phyloP scores from a whole-genome alignment of 2,888 invertebrate genomes.

The Pterostichus madidus region DNA sequence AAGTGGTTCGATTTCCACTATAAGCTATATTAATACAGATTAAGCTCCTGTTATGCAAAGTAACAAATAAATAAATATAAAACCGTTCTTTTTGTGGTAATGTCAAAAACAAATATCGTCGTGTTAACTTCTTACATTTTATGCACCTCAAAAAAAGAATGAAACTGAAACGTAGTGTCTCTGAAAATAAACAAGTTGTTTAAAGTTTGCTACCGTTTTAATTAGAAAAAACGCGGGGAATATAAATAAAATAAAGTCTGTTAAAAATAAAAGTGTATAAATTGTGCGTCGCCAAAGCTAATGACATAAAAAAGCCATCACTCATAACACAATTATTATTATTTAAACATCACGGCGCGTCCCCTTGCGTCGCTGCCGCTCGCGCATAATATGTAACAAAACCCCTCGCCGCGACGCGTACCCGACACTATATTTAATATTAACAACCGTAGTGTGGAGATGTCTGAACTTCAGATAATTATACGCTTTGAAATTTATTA shows the following conservation, averaged over 20 bases:
- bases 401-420: not conserved
- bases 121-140: too few relatives aligned
- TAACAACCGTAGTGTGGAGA: constrained; percentile 61
- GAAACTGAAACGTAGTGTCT: too few relatives aligned
- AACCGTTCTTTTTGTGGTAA: too few relatives aligned
- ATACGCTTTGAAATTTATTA: constrained; percentile 66
- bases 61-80: too few relatives aligned
- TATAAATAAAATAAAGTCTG: constrained; percentile 10
- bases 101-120: too few relatives aligned
- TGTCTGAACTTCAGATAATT: constrained; percentile 65
- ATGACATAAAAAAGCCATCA: constrained; percentile 47
- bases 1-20: too few relatives aligned
- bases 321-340: constrained; percentile 46
- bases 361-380: not conserved
- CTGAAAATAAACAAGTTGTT: too few relatives aligned
- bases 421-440: constrained; percentile 57
- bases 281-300: constrained; percentile 18
- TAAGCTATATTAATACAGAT: too few relatives aligned
- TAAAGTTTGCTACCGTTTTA: too few relatives aligned
- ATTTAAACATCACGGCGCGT: constrained; percentile 31
- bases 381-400: constrained; percentile 11
- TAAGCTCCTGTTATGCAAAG: too few relatives aligned
- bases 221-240: too few relatives aligned
- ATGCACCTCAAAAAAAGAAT: too few relatives aligned
- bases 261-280: not conserved